Evolutionary conservation across 2,888 invertebrate species (phyloP).

Genomic region (Gortyna flavago): DNA sequence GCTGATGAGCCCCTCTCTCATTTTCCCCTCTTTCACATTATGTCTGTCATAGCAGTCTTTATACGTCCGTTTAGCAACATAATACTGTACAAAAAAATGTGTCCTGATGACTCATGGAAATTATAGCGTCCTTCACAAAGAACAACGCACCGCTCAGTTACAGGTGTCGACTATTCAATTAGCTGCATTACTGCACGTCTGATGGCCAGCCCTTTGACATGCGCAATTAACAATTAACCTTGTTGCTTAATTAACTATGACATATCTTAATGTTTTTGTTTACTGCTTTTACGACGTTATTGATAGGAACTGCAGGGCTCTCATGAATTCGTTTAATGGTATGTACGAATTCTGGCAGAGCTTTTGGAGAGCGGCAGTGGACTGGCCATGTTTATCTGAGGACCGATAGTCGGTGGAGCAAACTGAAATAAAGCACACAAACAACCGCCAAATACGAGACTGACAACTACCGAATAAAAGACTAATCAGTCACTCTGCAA

Average conservation of each 20-base stretch:
- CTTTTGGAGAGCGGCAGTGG: neutral
- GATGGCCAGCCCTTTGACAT: constrained; percentile 57
- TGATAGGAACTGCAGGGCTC: neutral
- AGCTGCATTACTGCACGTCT: constrained; percentile 40
- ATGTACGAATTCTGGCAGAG: too few species aligned
- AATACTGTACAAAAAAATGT: too few species aligned
- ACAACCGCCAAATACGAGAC: too few species aligned
- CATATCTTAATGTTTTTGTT: neutral
- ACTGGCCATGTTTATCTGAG: neutral
- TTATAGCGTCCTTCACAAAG: neutral
- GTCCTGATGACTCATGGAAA: neutral
- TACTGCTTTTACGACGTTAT: too few species aligned
- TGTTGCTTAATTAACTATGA: constrained; percentile 38
- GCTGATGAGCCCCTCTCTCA: too few species aligned
- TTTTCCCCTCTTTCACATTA: too few species aligned
- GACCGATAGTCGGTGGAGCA: too few species aligned
- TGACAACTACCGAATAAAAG: too few species aligned
- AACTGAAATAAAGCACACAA: too few species aligned
- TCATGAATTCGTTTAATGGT: neutral
- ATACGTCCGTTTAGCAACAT: too few species aligned
- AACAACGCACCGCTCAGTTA: neutral
- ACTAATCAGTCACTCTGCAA: too few species aligned
- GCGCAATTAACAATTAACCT: constrained; percentile 55
- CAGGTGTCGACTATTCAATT: constrained; percentile 42
- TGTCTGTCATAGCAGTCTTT: too few species aligned